Conservation (phyloP, 2,113 vertebrate species). For the Acanthochromis polyacanthus region DNA sequence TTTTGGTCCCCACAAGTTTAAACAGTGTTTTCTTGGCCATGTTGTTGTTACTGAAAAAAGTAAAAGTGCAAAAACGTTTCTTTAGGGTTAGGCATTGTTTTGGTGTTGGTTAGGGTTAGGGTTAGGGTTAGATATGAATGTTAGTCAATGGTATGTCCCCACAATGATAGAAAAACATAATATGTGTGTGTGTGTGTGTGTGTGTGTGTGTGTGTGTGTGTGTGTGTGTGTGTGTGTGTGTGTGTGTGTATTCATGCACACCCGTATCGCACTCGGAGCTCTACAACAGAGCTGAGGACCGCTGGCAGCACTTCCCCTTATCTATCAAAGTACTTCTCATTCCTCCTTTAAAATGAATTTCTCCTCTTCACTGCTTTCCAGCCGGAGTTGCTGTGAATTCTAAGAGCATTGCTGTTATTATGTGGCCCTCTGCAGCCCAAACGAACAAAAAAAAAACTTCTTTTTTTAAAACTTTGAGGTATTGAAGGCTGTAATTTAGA, state of each 20-base stretch:
- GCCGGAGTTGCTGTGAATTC: constrained; percentile 58
- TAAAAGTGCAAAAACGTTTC: too few species aligned
- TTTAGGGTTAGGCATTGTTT: too few species aligned
- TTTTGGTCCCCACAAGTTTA: too few species aligned
- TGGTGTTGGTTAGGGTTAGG: too few species aligned
- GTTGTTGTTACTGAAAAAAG: too few species aligned
- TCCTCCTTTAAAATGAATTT: constrained; percentile 75
- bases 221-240: constrained; percentile 50
- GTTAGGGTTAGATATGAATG: too few species aligned
- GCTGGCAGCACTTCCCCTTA: constrained; percentile 71
- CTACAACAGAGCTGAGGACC: constrained; percentile 64
- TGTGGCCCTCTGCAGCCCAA: constrained; percentile 36
- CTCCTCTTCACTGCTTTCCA: constrained; percentile 72
- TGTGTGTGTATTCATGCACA: constrained; percentile 64
- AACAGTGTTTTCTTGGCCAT: too few species aligned
- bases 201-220: constrained; percentile 40
- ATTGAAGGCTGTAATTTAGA: not conserved
- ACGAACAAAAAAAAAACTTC: constrained; percentile 39
- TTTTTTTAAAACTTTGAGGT: not conserved
- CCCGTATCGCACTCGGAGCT: constrained; percentile 53
- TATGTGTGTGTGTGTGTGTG: not conserved
- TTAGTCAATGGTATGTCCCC: too few species aligned
- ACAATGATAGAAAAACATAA: too few species aligned
- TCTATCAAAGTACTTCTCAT: constrained; percentile 74
- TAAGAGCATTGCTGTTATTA: constrained; percentile 52